Percentiles rank a stretch among this genome's conserved stretches.
phyloP scores from a whole-genome alignment of 2,888 invertebrate genomes.

The Thalpophila matura region DNA sequence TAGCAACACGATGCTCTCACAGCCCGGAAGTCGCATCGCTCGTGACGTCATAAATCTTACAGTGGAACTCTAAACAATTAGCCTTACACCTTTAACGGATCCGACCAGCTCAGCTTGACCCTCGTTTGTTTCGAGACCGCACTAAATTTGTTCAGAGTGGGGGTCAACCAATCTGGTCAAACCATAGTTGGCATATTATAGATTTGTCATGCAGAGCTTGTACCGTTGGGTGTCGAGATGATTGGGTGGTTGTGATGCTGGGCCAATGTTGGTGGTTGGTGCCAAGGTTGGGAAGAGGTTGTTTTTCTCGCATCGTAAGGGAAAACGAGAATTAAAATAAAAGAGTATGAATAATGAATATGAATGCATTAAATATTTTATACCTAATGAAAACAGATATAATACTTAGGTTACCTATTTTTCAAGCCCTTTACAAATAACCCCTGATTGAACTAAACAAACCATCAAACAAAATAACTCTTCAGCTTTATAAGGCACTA shows the following conservation, averaged over 20 bases:
- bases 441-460: too few relatives aligned
- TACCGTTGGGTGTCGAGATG: conserved; percentile 72
- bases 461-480: too few relatives aligned
- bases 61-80: conserved; percentile 80
- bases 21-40: conserved; percentile 68
- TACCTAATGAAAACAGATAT: too few relatives aligned
- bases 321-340: too few relatives aligned
- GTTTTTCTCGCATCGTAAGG: too few relatives aligned
- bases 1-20: conserved; percentile 47
- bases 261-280: conserved; percentile 34
- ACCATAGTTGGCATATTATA: conserved; percentile 76
- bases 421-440: too few relatives aligned
- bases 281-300: conserved; percentile 34
- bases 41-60: conserved; percentile 82
- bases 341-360: too few relatives aligned
- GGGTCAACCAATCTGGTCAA: conserved; percentile 66
- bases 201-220: conserved; percentile 78
- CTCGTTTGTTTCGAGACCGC: conserved; percentile 37
- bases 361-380: too few relatives aligned
- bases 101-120: conserved; percentile 64
- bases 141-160: conserved; percentile 40
- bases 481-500: too few relatives aligned
- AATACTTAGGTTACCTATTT: too few relatives aligned
- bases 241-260: conserved; percentile 57
- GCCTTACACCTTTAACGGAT: conserved; percentile 77